Evolutionary conservation across 2,888 invertebrate species (phyloP).

Genomic region (Stramonita haemastoma): DNA sequence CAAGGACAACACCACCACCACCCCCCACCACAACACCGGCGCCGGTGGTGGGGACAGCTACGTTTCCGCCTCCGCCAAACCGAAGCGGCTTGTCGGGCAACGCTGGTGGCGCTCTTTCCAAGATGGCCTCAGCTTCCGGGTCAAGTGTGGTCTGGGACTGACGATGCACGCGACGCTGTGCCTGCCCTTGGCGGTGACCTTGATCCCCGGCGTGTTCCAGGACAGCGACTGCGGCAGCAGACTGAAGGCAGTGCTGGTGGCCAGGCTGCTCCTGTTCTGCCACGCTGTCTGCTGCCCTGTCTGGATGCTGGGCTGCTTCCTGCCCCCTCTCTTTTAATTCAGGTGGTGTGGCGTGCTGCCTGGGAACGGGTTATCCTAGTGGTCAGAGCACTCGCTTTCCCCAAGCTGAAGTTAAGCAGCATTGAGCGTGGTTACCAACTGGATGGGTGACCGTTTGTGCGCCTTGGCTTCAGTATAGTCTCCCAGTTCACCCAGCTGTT

Average conservation of each 20-base stretch:
- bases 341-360: background rate
- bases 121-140: background rate
- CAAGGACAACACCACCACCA: no score
- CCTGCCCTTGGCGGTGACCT: conserved; percentile 10
- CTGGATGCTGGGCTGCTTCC: conserved; percentile 4
- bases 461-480: background rate
- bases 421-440: background rate
- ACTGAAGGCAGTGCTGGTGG: background rate
- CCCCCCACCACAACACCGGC: background rate
- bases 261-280: conserved; percentile 26
- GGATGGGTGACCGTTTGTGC: no score
- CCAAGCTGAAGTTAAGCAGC: background rate
- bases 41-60: background rate
- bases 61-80: background rate
- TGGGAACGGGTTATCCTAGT: background rate
- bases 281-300: conserved; percentile 30
- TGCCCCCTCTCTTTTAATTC: background rate
- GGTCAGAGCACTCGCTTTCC: background rate
- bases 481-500: background rate
- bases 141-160: conserved; percentile 1
- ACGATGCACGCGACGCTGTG: conserved; percentile 15
- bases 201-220: conserved; percentile 14
- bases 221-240: background rate
- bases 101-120: background rate
- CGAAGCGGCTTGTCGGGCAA: background rate